Conservation (phyloP, 1,140 invertebrate species). For the Lysiphlebus fabarum region DNA sequence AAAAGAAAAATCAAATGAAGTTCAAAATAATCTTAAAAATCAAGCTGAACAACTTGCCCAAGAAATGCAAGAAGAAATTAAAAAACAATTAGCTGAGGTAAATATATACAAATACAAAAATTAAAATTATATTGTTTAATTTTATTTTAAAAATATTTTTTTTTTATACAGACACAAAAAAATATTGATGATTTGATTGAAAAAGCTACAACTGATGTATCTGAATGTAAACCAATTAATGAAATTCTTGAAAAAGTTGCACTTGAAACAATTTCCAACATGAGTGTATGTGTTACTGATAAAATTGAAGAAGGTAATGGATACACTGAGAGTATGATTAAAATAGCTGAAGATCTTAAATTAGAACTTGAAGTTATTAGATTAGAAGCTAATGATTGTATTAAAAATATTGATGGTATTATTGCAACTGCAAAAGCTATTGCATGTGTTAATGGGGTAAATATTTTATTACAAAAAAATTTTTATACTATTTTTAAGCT, state of each 20-base stretch:
- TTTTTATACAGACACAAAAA: slow-evolving; percentile 20
- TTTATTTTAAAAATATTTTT: not conserved
- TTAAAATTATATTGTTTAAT: slow-evolving; percentile 4
- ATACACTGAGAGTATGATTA: slow-evolving; percentile 28
- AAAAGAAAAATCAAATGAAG: slow-evolving; percentile 9
- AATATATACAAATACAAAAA: too few species aligned
- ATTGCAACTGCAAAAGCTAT: slow-evolving; percentile 23
- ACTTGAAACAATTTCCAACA: slow-evolving; percentile 19
- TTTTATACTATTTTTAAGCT: not conserved
- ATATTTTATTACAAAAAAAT: not conserved
- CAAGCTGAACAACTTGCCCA: slow-evolving; percentile 3
- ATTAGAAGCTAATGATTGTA: slow-evolving; percentile 29
- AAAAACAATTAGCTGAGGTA: slow-evolving; percentile 15
- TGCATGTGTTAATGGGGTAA: slow-evolving; percentile 29
- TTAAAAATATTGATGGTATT: slow-evolving; percentile 25
- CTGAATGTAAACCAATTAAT: slow-evolving; percentile 22
- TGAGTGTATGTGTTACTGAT: slow-evolving; percentile 28
- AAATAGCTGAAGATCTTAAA: slow-evolving; percentile 18
- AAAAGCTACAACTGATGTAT: slow-evolving; percentile 17
- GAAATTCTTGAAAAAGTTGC: slow-evolving; percentile 21
- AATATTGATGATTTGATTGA: slow-evolving; percentile 5
- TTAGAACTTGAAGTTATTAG: slow-evolving; percentile 20
- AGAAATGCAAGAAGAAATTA: slow-evolving; percentile 5
- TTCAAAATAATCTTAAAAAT: slow-evolving; percentile 14
- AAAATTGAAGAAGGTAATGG: slow-evolving; percentile 25